Conservation (phyloP, 2,113 vertebrate genomes). For the Regulus satrapa region DNA sequence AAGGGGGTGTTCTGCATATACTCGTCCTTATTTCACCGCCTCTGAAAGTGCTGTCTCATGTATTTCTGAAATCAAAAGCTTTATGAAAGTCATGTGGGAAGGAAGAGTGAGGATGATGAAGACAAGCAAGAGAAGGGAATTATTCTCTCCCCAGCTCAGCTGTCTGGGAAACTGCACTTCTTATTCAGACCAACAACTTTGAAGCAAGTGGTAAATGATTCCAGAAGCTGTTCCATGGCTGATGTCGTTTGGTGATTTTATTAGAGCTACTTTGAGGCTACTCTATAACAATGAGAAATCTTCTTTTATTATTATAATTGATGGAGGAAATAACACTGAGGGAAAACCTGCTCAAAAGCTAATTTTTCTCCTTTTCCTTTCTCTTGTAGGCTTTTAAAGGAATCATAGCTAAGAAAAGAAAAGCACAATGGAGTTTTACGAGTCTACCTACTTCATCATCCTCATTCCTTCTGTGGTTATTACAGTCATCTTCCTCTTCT, state of each 20-base stretch:
- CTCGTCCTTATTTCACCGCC: background rate
- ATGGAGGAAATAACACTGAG: background rate
- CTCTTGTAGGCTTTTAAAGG: background rate
- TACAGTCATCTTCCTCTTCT: slow-evolving; percentile 94
- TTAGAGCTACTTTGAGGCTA: background rate
- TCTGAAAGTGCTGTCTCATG: background rate
- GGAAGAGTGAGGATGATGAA: background rate
- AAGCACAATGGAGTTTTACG: slow-evolving; percentile 93
- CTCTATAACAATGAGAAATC: background rate
- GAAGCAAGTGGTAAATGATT: background rate
- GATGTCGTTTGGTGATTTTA: background rate
- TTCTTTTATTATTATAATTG: background rate
- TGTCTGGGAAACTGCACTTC: background rate
- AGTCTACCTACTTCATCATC: slow-evolving; percentile 94
- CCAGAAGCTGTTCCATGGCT: background rate
- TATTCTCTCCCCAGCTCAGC: background rate
- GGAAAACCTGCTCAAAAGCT: background rate
- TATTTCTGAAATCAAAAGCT: background rate
- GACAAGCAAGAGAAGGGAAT: background rate
- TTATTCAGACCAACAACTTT: background rate
- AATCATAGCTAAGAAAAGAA: slow-evolving; percentile 1
- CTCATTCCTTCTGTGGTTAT: slow-evolving; percentile 92
- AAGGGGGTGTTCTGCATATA: background rate
- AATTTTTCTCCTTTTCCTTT: background rate
- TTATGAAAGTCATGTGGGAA: background rate